phyloP scores from a whole-genome alignment of 2,113 vertebrate genomes.

The Polypterus senegalus region DNA sequence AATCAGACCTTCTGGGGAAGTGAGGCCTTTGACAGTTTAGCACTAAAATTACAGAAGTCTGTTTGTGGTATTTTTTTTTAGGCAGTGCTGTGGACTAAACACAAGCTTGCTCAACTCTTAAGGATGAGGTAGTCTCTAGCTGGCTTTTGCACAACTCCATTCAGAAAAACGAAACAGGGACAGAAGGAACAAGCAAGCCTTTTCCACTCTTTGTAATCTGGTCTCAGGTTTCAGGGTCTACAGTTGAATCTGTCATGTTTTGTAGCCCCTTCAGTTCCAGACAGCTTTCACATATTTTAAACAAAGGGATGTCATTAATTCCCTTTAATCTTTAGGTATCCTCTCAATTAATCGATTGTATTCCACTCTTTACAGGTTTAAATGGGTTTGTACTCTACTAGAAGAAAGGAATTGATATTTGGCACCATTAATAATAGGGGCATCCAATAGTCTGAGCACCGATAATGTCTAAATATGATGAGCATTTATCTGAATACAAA shows the following conservation, averaged over 20 bases:
- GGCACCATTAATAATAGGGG: too few relatives aligned
- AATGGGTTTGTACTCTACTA: too few relatives aligned
- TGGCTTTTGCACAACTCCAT: background rate
- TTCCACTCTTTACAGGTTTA: too few relatives aligned
- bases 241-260: constrained; percentile 5
- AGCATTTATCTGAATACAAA: too few relatives aligned
- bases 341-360: too few relatives aligned
- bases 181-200: background rate
- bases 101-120: constrained; percentile 5
- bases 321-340: too few relatives aligned
- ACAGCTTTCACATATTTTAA: background rate
- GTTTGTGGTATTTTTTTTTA: constrained; percentile 21
- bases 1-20: constrained; percentile 51
- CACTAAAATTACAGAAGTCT: constrained; percentile 25
- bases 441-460: too few relatives aligned
- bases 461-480: too few relatives aligned
- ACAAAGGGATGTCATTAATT: too few relatives aligned
- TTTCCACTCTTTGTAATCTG: constrained; percentile 9
- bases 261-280: constrained; percentile 32
- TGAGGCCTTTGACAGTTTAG: constrained; percentile 35
- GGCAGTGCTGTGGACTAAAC: background rate
- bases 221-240: constrained; percentile 41
- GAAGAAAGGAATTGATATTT: too few relatives aligned
- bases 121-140: constrained; percentile 6
- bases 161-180: constrained; percentile 1